These are phyloP conservation scores for Parotia lawesii DNA, from an alignment of 2,113 vertebrate genomes.

Conservation along the genomic window DNA sequence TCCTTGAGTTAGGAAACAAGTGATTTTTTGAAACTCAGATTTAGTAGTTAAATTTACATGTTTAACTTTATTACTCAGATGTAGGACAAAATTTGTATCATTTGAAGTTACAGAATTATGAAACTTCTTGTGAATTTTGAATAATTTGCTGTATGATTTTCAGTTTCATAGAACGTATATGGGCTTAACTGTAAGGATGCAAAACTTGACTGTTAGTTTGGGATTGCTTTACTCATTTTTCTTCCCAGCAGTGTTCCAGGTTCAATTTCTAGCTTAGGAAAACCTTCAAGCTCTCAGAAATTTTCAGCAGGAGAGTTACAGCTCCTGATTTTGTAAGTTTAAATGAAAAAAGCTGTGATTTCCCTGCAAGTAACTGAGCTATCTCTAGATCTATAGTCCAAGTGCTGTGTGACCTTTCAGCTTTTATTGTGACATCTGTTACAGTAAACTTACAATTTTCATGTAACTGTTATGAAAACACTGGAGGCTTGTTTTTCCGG, in stretches of 20 bases:
- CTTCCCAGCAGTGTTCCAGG: not conserved
- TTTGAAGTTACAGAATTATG: not conserved
- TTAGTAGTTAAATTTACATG: not conserved
- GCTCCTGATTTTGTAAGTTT: not conserved
- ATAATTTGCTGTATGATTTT: not conserved
- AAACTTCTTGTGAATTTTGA: not conserved
- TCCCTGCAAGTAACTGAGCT: not conserved
- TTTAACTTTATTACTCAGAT: not conserved
- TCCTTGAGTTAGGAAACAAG: not conserved
- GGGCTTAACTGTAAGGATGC: not conserved
- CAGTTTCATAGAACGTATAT: not conserved
- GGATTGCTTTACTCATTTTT: not conserved
- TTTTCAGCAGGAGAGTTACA: not conserved
- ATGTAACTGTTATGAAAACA: not conserved
- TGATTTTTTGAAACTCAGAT: not conserved
- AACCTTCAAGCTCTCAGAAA: slow-evolving; percentile 13
- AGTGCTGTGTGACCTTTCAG: slow-evolving; percentile 8
- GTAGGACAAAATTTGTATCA: not conserved
- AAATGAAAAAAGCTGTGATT: not conserved
- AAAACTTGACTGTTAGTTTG: not conserved
- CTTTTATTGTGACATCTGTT: slow-evolving; percentile 13
- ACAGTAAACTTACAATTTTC: not conserved
- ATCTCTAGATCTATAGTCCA: not conserved
- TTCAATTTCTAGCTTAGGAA: slow-evolving; percentile 13
- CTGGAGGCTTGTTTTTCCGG: slow-evolving; percentile 13